Evolutionary conservation across 2,113 vertebrate genomes (phyloP).

Genomic region (Channa maculata): DNA sequence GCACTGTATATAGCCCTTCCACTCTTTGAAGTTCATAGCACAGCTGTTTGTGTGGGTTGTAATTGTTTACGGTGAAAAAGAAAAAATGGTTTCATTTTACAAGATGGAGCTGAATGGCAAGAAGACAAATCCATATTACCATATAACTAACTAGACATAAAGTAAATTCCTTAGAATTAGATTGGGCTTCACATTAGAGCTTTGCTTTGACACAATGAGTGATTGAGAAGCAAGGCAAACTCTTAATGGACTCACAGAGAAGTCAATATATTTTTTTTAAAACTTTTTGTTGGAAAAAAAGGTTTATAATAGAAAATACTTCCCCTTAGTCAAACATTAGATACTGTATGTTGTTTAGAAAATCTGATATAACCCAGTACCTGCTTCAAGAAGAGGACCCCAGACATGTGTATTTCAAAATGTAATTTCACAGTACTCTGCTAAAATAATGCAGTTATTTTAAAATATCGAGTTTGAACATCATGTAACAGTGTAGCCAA

Average conservation of each 20-base stretch:
- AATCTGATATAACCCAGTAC: constrained; percentile 30
- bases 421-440: constrained; percentile 51
- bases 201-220: constrained; percentile 36
- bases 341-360: constrained; percentile 62
- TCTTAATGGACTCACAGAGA: constrained; percentile 44
- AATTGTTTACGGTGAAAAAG: constrained; percentile 9
- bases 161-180: constrained; percentile 15
- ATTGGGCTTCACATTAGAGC: constrained; percentile 14
- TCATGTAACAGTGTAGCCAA: constrained; percentile 21
- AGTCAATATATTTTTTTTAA: constrained; percentile 64
- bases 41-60: constrained; percentile 50
- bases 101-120: constrained; percentile 32
- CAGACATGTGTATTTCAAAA: constrained; percentile 19
- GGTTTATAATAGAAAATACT: constrained; percentile 61
- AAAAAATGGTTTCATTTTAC: constrained; percentile 29
- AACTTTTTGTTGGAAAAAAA: constrained; percentile 34
- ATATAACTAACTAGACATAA: constrained; percentile 38
- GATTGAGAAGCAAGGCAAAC: constrained; percentile 42
- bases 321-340: constrained; percentile 39
- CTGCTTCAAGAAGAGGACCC: constrained; percentile 48
- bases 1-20: constrained; percentile 76
- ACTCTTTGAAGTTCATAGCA: constrained; percentile 65
- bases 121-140: constrained; percentile 25
- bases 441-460: constrained; percentile 42
- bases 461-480: constrained; percentile 55